A percentile compares a stretch with the other conserved stretches of the same genome.
phyloP scores from a whole-genome alignment of 2,797 vertebrate genomes.

The Arremon aurantiirostris region DNA sequence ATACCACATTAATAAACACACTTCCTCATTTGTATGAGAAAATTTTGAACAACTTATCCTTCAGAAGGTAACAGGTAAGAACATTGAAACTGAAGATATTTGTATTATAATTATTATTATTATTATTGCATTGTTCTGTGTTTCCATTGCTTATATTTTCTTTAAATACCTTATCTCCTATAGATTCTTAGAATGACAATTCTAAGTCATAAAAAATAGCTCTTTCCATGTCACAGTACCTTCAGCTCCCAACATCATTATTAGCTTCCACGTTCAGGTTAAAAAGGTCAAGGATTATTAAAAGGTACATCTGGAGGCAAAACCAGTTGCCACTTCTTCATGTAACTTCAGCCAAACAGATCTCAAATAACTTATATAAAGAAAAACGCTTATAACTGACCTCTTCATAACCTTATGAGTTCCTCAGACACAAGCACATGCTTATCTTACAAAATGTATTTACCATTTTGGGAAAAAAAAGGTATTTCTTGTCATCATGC shows the following conservation, averaged over 20 bases:
- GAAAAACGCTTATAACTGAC: background rate
- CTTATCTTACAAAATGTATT: background rate
- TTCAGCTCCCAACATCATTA: background rate
- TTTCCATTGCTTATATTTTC: background rate
- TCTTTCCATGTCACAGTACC: background rate
- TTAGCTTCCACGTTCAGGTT: background rate
- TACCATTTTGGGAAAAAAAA: background rate
- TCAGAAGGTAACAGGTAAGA: background rate
- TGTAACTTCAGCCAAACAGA: background rate
- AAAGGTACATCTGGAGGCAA: background rate
- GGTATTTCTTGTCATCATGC: background rate
- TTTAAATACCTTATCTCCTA: background rate
- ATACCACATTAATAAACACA: background rate
- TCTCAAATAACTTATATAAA: background rate
- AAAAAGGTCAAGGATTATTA: background rate
- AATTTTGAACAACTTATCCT: background rate
- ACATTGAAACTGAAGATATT: background rate
- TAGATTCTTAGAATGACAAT: background rate
- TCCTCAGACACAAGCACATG: background rate
- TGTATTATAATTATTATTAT: background rate
- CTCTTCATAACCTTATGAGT: background rate
- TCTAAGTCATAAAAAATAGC: background rate
- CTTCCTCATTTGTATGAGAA: background rate
- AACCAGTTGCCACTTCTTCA: background rate
- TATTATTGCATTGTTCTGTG: background rate